Base-by-base conservation (phyloP, 2,113 vertebrate species). In the Bufo gargarizans region DNA sequence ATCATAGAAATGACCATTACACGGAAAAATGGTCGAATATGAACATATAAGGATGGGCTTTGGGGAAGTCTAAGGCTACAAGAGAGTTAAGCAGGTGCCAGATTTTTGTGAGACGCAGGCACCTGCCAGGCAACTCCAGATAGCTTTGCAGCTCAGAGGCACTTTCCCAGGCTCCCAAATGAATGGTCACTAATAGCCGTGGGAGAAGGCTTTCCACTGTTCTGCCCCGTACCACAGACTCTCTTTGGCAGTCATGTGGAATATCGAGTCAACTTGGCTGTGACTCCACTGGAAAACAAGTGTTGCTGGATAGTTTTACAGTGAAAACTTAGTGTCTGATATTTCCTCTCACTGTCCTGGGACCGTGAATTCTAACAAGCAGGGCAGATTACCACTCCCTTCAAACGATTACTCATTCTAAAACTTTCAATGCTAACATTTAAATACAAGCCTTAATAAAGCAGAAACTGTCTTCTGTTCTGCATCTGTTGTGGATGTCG, bases 151-250 rank as follows among this genome's bases (percentile, higher is more conserved):
- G 92, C 93, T 94, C 92, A 90, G 91, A 96, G 95, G 94, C 94
- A 92, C 96, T 97, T 97, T 97, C 94, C 95, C 96, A 97, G 96
- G 95, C 95, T 95, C 94, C 92, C 93, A 94, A 91, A 90, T 95
- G 93, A 95, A 94, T 92, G 94, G 93, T 95, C 94, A 92, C 74
- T 94, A 95, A 94, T 92, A 96, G 94, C 96, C 91, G 91, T 96
- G 96, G 95, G 95, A 97, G 95, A 96, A 93, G 93, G 93, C 95
- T 96, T 96, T 95, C 93, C 90, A 91, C 91, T 91, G 89, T 93
- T 95, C 90, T 89, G 77, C 69, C 55, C 93, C 86, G 90, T 93
- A 92, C 95, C 94, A 91, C 94, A 94, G 94, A 94, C 92, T 93
- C 94, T 92, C 92, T 92, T 95, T 96, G 95, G 95, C 96, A 97